Evolutionary conservation across 64 coral and sea anemone genomes (phyloP).

Genomic region (Pocillopora damicornis): DNA sequence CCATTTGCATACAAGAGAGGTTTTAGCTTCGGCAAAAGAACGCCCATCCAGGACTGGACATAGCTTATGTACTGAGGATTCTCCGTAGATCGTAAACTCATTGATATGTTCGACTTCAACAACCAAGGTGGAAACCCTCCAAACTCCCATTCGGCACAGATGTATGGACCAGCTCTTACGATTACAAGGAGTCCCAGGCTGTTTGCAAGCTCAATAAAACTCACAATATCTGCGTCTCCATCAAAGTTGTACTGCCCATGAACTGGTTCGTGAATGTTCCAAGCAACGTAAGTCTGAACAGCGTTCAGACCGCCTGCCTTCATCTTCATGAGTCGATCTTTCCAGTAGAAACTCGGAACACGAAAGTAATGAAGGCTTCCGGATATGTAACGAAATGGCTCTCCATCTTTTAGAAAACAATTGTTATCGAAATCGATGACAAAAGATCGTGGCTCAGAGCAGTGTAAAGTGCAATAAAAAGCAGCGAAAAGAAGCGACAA

Average conservation of each 20-base stretch:
- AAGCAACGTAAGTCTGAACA: constrained; percentile 71
- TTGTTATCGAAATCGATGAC: constrained; percentile 70
- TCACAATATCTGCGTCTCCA: constrained; percentile 55
- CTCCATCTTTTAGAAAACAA: constrained; percentile 77
- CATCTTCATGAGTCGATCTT: constrained; percentile 79
- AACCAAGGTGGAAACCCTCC: constrained; percentile 82
- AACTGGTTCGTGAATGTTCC: constrained; percentile 68
- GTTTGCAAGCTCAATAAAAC: constrained; percentile 59
- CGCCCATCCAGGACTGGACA: constrained; percentile 67
- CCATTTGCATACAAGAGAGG: constrained; percentile 80
- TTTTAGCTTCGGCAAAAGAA: constrained; percentile 66
- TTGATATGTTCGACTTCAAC: constrained; percentile 63
- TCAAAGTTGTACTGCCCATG: constrained; percentile 73
- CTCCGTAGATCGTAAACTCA: constrained; percentile 72
- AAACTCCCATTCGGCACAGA: constrained; percentile 85
- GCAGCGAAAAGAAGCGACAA: neutral
- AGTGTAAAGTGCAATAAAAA: neutral
- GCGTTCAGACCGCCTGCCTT: constrained; percentile 64
- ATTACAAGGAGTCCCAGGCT: constrained; percentile 62
- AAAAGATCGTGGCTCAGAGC: constrained; percentile 46
- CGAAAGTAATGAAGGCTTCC: constrained; percentile 75
- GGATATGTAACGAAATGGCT: constrained; percentile 83
- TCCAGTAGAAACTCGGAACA: constrained; percentile 73
- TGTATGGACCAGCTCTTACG: constrained; percentile 66
- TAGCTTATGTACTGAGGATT: constrained; percentile 46